Base-by-base conservation (phyloP, 2,113 vertebrate genomes). In the Nerophis ophidion region DNA sequence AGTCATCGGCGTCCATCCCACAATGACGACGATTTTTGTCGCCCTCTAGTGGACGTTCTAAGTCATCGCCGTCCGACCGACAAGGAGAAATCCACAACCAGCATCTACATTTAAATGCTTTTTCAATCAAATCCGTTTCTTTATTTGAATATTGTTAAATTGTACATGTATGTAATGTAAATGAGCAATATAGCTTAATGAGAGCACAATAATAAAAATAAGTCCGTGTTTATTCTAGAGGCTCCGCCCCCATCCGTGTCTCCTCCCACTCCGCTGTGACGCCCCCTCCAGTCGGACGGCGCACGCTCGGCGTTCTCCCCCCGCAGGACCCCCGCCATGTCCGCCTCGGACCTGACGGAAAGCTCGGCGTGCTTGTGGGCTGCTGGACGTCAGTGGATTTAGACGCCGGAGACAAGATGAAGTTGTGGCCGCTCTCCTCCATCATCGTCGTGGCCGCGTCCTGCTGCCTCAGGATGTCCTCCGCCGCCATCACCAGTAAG, bases 401-500 rank as follows among this genome's bases (percentile, higher is more conserved):
- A 51, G 54, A 60, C 65, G 38, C 61, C 50, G 38, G 36, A 9
- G 52, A 53, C 66, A 69, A 17, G 42, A 85, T 84, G 86, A 85
- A 85, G 79, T 83, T 82, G 62, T 3, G 47, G 48, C 63, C 69
- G 40, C 49, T 68, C 55, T 38, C 40, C 40, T 42, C 58, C 60
- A 45, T 81, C 55, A 33, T 83, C 40, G 52, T 82, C 53, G 7
- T 74, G 55, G 66, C 61, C 34, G 51, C 58, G 57, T 76, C 51
- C 61, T 77, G 55, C 36, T 26, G 19, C 61, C 71, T 26, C 19
- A 26, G 19, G 57, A 59, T 50, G 42, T 60, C 38, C 48, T 19
- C 66, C 35, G 63, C 70, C 57, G 70, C 60, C 45, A 66, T 65
- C n/a, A 36, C 55, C 12, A 83, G 83, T 87, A 77, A 84, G 85